phyloP scores from a whole-genome alignment of 2,888 invertebrate genomes.

The Himalopsyche anomala region DNA sequence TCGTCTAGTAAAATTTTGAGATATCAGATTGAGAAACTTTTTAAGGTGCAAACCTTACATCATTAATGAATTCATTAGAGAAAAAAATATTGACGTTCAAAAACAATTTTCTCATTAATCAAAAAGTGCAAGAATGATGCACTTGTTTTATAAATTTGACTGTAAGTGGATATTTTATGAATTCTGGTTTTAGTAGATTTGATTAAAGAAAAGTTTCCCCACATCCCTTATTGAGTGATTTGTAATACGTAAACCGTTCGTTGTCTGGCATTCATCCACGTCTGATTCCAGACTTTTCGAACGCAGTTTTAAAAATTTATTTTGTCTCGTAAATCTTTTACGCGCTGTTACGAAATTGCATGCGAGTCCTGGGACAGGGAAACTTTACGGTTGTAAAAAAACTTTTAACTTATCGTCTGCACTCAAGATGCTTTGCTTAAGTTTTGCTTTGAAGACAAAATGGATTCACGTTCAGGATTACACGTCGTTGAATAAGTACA shows the following conservation, averaged over 20 bases:
- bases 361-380: constrained; percentile 26
- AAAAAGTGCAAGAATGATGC: no score
- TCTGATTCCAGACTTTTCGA: constrained; percentile 1
- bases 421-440: constrained; percentile 19
- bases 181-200: not conserved
- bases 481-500: constrained; percentile 1
- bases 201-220: not conserved
- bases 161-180: not conserved
- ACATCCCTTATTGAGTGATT: not conserved
- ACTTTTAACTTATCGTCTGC: constrained; percentile 34
- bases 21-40: no score
- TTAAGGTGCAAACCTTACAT: no score
- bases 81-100: no score
- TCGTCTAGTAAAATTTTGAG: no score
- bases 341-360: constrained; percentile 48
- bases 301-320: constrained; percentile 45
- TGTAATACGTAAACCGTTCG: not conserved
- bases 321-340: constrained; percentile 51
- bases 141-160: no score
- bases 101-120: no score
- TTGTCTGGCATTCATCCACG: constrained; percentile 47
- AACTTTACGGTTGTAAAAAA: constrained; percentile 24
- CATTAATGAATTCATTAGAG: no score
- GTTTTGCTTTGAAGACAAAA: constrained; percentile 17
- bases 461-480: not conserved